Evolutionary conservation across 2,113 vertebrate species (phyloP).

Genomic region (Mohoua ochrocephala): DNA sequence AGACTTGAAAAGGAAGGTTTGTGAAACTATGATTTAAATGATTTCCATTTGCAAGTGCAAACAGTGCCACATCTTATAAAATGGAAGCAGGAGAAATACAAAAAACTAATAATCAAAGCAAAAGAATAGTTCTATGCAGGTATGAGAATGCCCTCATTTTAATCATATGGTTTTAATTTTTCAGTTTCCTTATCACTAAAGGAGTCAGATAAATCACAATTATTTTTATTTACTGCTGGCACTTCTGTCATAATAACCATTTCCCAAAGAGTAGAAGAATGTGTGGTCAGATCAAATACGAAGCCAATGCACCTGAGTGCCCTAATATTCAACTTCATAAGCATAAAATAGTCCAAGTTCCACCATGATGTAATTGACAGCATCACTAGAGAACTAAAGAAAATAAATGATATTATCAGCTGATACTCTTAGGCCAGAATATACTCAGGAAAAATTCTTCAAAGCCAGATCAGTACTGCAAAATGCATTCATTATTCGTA

Average conservation of each 20-base stretch:
- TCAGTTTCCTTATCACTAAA: background rate
- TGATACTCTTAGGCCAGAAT: constrained; percentile 8
- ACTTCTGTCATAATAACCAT: background rate
- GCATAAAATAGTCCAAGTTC: background rate
- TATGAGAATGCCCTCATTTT: background rate
- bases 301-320: background rate
- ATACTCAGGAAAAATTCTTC: constrained; percentile 9
- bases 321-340: background rate
- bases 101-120: background rate
- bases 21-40: background rate
- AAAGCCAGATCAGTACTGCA: background rate
- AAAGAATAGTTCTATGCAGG: background rate
- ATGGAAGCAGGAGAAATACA: background rate
- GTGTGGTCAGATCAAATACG: background rate
- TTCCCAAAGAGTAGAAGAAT: background rate
- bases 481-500: background rate
- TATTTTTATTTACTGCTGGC: background rate
- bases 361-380: background rate
- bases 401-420: background rate
- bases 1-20: background rate
- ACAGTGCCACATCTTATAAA: background rate
- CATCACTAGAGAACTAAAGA: background rate
- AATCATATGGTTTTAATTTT: background rate
- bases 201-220: background rate
- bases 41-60: background rate